phyloP scores from a whole-genome alignment of 2,113 vertebrate genomes.

The Ia io region DNA sequence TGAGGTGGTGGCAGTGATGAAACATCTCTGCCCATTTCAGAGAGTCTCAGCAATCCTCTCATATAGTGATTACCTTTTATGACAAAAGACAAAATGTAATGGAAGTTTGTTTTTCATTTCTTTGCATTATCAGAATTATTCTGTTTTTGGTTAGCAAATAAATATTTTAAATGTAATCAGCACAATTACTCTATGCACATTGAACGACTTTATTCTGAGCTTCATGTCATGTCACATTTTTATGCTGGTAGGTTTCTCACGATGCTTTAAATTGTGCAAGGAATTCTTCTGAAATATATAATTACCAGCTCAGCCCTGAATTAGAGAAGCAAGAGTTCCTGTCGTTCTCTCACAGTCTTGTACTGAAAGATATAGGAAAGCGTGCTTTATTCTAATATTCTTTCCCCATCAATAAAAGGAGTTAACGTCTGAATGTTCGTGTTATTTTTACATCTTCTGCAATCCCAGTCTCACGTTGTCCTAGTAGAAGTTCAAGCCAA shows the following conservation, averaged over 20 bases:
- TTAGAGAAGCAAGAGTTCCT: conserved; percentile 74
- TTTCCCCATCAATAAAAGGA: conserved; percentile 55
- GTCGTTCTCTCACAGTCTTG: conserved; percentile 68
- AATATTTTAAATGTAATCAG: conserved; percentile 81
- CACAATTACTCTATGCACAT: conserved; percentile 77
- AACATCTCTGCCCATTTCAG: conserved; percentile 49
- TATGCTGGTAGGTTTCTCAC: conserved; percentile 64
- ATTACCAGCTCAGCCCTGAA: conserved; percentile 77
- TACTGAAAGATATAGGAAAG: conserved; percentile 67
- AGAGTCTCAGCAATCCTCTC: background rate
- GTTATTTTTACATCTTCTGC: conserved; percentile 8
- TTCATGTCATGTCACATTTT: conserved; percentile 81
- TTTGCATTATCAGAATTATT: conserved; percentile 75
- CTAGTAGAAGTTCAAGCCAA: background rate
- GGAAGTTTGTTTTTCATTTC: conserved; percentile 79
- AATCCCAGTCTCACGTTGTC: background rate
- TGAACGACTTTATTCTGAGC: conserved; percentile 80
- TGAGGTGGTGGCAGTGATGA: conserved; percentile 7
- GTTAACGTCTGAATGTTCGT: conserved; percentile 40
- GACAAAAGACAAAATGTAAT: conserved; percentile 63
- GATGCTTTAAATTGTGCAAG: conserved; percentile 78
- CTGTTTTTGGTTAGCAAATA: conserved; percentile 80
- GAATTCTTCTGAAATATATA: conserved; percentile 77
- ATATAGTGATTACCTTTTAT: background rate
- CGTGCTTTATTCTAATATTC: conserved; percentile 55